Evolutionary conservation across 2,888 invertebrate species (phyloP).

Genomic region (Homarus gammarus): DNA sequence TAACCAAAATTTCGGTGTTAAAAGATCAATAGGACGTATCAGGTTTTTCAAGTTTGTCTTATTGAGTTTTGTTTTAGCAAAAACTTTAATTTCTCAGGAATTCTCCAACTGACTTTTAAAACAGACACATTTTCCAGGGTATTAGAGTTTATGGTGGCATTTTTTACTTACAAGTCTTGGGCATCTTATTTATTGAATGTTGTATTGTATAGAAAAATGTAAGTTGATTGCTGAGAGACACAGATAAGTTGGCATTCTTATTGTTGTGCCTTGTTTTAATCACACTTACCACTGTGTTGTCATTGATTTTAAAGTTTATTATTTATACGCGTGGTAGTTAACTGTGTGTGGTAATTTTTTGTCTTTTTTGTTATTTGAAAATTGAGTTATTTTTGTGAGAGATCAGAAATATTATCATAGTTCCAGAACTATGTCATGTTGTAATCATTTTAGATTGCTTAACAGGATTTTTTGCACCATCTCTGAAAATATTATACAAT

Average conservation of each 20-base stretch:
- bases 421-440: background rate
- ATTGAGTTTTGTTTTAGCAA: background rate
- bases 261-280: too few relatives aligned
- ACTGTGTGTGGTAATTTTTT: too few relatives aligned
- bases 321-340: too few relatives aligned
- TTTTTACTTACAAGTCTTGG: background rate
- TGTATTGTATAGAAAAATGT: background rate
- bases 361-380: too few relatives aligned
- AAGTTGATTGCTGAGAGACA: background rate
- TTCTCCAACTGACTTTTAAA: background rate
- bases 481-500: too few relatives aligned
- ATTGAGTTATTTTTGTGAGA: too few relatives aligned
- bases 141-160: background rate
- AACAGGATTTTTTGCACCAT: too few relatives aligned
- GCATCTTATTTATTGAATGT: background rate
- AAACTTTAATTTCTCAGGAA: background rate
- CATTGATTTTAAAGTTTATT: too few relatives aligned
- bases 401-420: background rate
- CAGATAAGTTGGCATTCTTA: too few relatives aligned
- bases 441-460: background rate
- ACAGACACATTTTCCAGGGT: background rate
- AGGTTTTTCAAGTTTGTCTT: slow-evolving; percentile 1
- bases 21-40: background rate
- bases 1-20: background rate
- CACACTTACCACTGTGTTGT: too few relatives aligned